A percentile compares a stretch with the other conserved stretches of the same genome.
These are phyloP conservation scores for Ctenochaetus hawaiiensis DNA, from an alignment of 2,797 vertebrate species.

Conservation along the genomic window DNA sequence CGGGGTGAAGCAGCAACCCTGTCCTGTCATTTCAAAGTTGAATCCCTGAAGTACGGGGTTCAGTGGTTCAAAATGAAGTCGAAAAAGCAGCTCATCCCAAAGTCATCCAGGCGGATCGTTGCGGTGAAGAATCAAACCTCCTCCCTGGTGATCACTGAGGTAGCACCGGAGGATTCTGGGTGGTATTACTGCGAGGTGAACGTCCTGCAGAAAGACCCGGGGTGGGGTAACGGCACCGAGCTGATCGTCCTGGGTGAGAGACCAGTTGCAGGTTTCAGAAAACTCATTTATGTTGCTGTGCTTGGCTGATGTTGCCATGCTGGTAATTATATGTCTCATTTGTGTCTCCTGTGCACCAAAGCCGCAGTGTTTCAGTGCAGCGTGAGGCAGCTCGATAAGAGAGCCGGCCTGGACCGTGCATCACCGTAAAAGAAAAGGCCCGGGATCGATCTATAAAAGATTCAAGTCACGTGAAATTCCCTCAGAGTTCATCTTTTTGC, in stretches of 20 bases:
- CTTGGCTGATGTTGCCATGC: constrained; percentile 33
- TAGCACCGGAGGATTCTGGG: constrained; percentile 68
- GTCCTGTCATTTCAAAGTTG: constrained; percentile 72
- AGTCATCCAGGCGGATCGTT: constrained; percentile 47
- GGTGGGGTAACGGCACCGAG: constrained; percentile 64
- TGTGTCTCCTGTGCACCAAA: constrained; percentile 52
- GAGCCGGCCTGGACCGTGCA: constrained; percentile 23
- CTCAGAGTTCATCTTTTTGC: constrained; percentile 78
- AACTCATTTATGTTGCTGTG: constrained; percentile 15
- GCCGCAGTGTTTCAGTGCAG: constrained; percentile 29
- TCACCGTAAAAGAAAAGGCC: constrained; percentile 45
- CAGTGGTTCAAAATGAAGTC: constrained; percentile 70
- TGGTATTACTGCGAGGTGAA: constrained; percentile 69
- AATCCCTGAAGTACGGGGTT: constrained; percentile 66
- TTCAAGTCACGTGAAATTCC: constrained; percentile 71
- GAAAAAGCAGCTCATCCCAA: constrained; percentile 54
- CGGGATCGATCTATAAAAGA: constrained; percentile 68
- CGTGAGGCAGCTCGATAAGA: constrained; percentile 28
- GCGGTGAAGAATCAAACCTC: constrained; percentile 58
- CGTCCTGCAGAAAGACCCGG: constrained; percentile 57
- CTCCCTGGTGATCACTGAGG: constrained; percentile 64
- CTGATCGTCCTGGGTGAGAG: constrained; percentile 72
- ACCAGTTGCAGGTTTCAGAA: constrained; percentile 46
- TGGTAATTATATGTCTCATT: constrained; percentile 64
- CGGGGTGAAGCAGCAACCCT: constrained; percentile 63